phyloP scores from a whole-genome alignment of 2,888 invertebrate species.

The Xanthia icteritia region DNA sequence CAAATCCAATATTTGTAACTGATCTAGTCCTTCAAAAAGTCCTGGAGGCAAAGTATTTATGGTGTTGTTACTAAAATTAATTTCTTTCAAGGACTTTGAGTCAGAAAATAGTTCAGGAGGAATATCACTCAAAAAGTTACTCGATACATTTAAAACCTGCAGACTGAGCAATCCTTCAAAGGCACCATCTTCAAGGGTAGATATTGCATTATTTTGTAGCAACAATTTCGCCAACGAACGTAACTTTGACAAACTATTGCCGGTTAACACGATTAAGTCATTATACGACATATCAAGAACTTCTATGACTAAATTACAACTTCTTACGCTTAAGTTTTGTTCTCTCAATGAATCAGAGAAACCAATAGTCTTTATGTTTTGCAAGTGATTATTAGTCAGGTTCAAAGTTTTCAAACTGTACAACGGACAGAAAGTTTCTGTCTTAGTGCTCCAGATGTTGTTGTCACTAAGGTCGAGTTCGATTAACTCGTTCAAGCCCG shows the following conservation, averaged over 20 bases:
- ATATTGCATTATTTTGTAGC: slow-evolving; percentile 94
- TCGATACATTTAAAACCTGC: slow-evolving; percentile 94
- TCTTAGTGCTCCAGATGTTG: slow-evolving; percentile 94
- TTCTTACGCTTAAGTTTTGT: slow-evolving; percentile 90
- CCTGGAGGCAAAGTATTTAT: slow-evolving; percentile 93
- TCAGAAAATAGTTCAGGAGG: slow-evolving; percentile 94
- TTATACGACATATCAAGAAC: slow-evolving; percentile 93
- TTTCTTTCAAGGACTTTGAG: slow-evolving; percentile 92
- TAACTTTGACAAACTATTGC: slow-evolving; percentile 93
- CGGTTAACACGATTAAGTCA: slow-evolving; percentile 92
- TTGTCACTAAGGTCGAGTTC: slow-evolving; percentile 93
- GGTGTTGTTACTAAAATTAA: slow-evolving; percentile 94
- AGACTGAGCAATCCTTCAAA: slow-evolving; percentile 92
- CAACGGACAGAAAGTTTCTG: slow-evolving; percentile 93
- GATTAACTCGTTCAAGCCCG: slow-evolving; percentile 92
- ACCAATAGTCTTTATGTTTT: slow-evolving; percentile 93
- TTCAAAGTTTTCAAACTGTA: slow-evolving; percentile 93
- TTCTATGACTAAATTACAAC: slow-evolving; percentile 93
- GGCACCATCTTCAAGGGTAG: slow-evolving; percentile 93
- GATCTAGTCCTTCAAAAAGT: slow-evolving; percentile 92
- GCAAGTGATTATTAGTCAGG: slow-evolving; percentile 94
- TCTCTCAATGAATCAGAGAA: slow-evolving; percentile 93
- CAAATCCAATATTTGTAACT: slow-evolving; percentile 93
- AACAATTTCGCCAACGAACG: slow-evolving; percentile 92
- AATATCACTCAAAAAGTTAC: slow-evolving; percentile 93